Evolutionary conservation across 2,888 invertebrate species (phyloP).

Genomic region (Hecatera dysodea): DNA sequence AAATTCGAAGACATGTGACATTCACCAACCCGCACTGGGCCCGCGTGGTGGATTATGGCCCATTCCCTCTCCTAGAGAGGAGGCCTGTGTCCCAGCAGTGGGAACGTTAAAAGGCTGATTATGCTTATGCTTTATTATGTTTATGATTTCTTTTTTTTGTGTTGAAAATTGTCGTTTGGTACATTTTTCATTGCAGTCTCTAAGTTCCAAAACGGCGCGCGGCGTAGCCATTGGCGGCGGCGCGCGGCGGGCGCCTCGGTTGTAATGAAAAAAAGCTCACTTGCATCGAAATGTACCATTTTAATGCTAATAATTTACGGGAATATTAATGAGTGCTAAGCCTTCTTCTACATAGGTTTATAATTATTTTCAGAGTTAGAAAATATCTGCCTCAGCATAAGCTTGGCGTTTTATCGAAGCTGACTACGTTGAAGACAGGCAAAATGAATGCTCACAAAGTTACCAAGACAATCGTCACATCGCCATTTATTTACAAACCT

Average conservation of each 20-base stretch:
- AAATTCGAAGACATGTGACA: too few species aligned
- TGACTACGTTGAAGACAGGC: constrained; percentile 62
- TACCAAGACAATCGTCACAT: constrained; percentile 92
- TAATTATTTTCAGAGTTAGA: constrained; percentile 57
- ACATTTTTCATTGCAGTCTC: neutral
- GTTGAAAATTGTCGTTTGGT: neutral
- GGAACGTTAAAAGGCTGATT: too few species aligned
- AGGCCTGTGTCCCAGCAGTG: too few species aligned
- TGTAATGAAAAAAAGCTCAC: neutral
- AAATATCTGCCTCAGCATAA: constrained; percentile 55
- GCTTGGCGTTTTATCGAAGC: constrained; percentile 64
- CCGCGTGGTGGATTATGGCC: too few species aligned
- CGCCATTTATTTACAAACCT: constrained; percentile 93
- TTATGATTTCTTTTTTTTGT: too few species aligned
- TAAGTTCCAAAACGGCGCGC: too few species aligned
- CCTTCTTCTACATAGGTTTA: neutral
- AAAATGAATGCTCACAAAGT: constrained; percentile 75
- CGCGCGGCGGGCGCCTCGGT: neutral
- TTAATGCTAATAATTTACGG: neutral
- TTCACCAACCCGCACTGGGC: too few species aligned
- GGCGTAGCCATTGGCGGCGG: neutral
- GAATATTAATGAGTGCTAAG: neutral
- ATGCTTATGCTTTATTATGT: too few species aligned
- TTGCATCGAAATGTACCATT: neutral
- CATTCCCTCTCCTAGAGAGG: too few species aligned